Evolutionary conservation across 1,140 invertebrate species (phyloP).

Genomic region (Drosophila sturtevanti): DNA sequence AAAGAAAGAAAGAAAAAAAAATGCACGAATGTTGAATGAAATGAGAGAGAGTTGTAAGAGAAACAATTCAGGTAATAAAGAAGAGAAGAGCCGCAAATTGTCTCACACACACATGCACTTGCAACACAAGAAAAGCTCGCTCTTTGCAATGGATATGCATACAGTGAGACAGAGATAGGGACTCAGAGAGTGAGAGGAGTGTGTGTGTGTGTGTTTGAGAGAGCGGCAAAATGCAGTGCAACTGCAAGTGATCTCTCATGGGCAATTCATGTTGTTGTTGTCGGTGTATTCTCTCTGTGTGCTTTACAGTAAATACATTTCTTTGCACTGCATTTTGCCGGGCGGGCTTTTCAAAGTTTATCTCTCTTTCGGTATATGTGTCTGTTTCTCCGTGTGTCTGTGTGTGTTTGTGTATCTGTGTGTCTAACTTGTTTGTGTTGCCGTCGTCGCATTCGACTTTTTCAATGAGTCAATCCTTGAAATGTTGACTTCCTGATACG

Average conservation of each 20-base stretch:
- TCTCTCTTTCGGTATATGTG: conserved; percentile 13
- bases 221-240: conserved; percentile 41
- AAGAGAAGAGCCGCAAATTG: conserved; percentile 4
- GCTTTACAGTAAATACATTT: conserved; percentile 63
- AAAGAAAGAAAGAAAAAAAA: conserved; percentile 14
- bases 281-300: conserved; percentile 26
- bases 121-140: conserved; percentile 30
- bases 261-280: not conserved
- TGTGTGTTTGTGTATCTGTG: conserved; percentile 27
- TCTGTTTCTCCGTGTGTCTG: conserved; percentile 15
- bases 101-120: conserved; percentile 16
- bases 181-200: not conserved
- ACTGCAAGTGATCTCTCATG: conserved; percentile 66
- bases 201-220: not conserved
- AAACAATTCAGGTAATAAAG: conserved; percentile 6
- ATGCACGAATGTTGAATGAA: conserved; percentile 5
- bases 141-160: not conserved
- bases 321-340: conserved; percentile 74
- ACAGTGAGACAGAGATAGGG: too few relatives aligned
- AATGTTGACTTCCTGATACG: conserved; percentile 83
- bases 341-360: conserved; percentile 72
- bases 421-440: conserved; percentile 75
- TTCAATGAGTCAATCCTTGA: conserved; percentile 83
- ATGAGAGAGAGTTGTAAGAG: conserved; percentile 13
- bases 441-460: conserved; percentile 76